A percentile compares a stretch with the other conserved stretches of the same genome.
Conservation (phyloP, 2,113 vertebrate species). For the Hippolais icterina region DNA sequence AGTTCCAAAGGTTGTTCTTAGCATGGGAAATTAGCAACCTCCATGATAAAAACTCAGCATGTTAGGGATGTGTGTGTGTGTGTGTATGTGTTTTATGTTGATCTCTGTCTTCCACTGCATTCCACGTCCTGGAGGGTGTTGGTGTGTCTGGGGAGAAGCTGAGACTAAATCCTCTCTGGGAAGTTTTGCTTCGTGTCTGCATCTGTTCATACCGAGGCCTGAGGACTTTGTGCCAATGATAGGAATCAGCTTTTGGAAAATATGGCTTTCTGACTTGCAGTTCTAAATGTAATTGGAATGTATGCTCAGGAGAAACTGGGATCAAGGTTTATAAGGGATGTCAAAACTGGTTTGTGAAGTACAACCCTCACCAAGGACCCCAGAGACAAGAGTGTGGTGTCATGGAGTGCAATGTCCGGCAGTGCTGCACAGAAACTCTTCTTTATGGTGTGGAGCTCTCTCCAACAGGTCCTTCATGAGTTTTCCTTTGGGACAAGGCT, state of each 20-base stretch:
- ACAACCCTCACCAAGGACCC: neutral
- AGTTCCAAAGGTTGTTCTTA: constrained; percentile 23
- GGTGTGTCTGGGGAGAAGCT: neutral
- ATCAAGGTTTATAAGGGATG: neutral
- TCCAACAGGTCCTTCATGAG: neutral
- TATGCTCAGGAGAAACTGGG: neutral
- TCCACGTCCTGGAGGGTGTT: neutral
- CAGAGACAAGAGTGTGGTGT: neutral
- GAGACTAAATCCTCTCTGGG: neutral
- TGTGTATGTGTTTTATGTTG: neutral
- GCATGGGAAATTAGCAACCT: constrained; percentile 43
- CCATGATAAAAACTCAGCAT: neutral
- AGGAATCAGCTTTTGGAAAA: neutral
- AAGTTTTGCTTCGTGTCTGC: neutral
- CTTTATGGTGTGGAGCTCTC: neutral
- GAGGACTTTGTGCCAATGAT: neutral
- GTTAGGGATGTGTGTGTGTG: neutral
- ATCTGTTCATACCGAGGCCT: neutral
- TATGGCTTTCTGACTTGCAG: neutral
- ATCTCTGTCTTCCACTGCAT: neutral
- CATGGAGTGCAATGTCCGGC: neutral
- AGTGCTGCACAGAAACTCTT: neutral
- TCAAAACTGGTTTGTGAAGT: neutral
- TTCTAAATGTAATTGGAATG: neutral
- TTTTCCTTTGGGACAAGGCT: neutral